A percentile compares a stretch with the other conserved stretches of the same genome.
Conservation (phyloP, 2,888 invertebrate species). For the Lagria hirta region DNA sequence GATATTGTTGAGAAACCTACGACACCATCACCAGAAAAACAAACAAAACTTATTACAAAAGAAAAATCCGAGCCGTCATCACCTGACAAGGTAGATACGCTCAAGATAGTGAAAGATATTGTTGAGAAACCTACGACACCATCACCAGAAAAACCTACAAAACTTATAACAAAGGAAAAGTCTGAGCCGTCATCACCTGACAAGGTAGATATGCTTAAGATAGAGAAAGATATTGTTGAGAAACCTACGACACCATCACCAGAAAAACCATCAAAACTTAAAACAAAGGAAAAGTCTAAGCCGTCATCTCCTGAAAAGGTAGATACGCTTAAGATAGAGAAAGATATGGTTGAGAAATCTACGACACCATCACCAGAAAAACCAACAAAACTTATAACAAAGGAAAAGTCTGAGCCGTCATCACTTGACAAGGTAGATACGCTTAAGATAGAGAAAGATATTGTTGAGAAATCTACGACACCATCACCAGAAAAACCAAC, state of each 20-base stretch:
- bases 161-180: not conserved
- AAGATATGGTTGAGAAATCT: slow-evolving; percentile 4
- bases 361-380: slow-evolving; percentile 5
- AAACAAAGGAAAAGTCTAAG: slow-evolving; percentile 5
- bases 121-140: not conserved
- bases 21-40: slow-evolving; percentile 1
- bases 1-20: not conserved
- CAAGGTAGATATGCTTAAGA: too few species aligned
- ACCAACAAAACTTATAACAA: slow-evolving; percentile 1
- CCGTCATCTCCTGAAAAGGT: slow-evolving; percentile 7
- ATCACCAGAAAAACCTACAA: not conserved
- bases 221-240: slow-evolving; percentile 6
- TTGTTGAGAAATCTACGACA: slow-evolving; percentile 10
- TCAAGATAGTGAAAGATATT: slow-evolving; percentile 1
- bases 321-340: slow-evolving; percentile 1
- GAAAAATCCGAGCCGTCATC: slow-evolving; percentile 12
- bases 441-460: not conserved
- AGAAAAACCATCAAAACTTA: slow-evolving; percentile 3
- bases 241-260: slow-evolving; percentile 7
- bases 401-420: not conserved
- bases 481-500: slow-evolving; percentile 16
- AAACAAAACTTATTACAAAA: slow-evolving; percentile 12
- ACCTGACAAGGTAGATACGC: slow-evolving; percentile 7
- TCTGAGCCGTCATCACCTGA: slow-evolving; percentile 6
- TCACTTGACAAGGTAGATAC: slow-evolving; percentile 3